These are phyloP conservation scores for Tolmerus cingulatus DNA, from an alignment of 2,888 invertebrate genomes.

Conservation along the genomic window DNA sequence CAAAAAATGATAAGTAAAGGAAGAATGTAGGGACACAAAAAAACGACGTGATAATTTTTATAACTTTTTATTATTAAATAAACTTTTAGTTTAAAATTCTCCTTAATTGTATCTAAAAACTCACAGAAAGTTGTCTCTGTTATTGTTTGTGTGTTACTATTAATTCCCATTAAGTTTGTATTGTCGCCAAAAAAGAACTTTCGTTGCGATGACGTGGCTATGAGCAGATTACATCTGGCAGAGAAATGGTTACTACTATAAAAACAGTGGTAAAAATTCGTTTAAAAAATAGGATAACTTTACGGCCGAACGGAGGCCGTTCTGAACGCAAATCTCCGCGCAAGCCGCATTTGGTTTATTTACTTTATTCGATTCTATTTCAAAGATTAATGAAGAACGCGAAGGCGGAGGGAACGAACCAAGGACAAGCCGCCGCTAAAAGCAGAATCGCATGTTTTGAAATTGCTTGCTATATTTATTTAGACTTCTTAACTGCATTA, in stretches of 20 bases:
- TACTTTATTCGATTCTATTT: not conserved
- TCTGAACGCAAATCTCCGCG: not conserved
- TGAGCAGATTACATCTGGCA: not conserved
- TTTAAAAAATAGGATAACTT: slow-evolving; percentile 11
- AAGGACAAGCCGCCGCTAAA: not conserved
- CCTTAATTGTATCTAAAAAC: slow-evolving; percentile 24
- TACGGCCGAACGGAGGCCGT: not conserved
- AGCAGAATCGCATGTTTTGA: not conserved
- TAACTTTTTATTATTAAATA: not conserved
- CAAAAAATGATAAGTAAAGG: too few species aligned
- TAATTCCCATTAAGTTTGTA: slow-evolving; percentile 8
- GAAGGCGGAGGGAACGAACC: not conserved
- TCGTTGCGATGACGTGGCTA: not conserved
- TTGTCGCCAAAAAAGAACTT: slow-evolving; percentile 23
- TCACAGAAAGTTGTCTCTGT: not conserved
- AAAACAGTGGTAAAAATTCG: slow-evolving; percentile 1
- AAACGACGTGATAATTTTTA: not conserved
- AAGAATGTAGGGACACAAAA: not conserved
- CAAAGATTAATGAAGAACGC: not conserved
- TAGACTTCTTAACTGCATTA: slow-evolving; percentile 1
- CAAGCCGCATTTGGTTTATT: not conserved
- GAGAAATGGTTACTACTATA: not conserved
- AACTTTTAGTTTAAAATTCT: slow-evolving; percentile 6
- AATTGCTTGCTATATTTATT: slow-evolving; percentile 6
- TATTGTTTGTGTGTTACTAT: slow-evolving; percentile 2